A percentile compares a stretch with the other conserved stretches of the same genome.
These are phyloP conservation scores for Falco concolor DNA, from an alignment of 2,797 vertebrate genomes.

Conservation along the genomic window DNA sequence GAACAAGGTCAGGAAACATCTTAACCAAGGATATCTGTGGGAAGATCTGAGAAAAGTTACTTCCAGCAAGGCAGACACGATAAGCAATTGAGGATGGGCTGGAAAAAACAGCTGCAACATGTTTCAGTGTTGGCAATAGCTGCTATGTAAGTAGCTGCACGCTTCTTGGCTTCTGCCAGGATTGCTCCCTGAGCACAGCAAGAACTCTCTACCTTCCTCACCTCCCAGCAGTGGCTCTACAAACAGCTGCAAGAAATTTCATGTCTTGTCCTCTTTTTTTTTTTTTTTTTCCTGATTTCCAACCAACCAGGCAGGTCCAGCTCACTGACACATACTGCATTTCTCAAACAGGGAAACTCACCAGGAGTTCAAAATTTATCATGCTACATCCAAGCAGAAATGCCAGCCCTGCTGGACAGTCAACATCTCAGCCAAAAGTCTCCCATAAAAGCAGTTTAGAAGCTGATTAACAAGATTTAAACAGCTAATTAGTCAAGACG, in stretches of 20 bases:
- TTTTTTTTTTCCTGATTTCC: background rate
- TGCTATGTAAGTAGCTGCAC: background rate
- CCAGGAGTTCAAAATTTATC: background rate
- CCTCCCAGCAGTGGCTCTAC: background rate
- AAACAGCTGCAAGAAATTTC: background rate
- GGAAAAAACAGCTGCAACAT: background rate
- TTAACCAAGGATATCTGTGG: conserved; percentile 22
- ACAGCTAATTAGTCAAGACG: background rate
- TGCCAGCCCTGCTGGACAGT: background rate
- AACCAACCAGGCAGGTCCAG: background rate
- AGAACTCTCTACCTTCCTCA: background rate
- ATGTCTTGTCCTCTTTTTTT: background rate
- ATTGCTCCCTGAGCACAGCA: background rate
- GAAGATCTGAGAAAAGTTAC: conserved; percentile 47
- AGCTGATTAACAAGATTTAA: background rate
- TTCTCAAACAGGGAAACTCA: background rate
- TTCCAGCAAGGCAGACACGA: background rate
- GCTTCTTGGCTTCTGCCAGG: background rate
- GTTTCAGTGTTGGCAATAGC: background rate
- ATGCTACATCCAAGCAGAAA: background rate
- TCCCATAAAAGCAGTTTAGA: background rate
- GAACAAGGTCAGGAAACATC: conserved; percentile 23
- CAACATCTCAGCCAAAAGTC: background rate
- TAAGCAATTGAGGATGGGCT: conserved; percentile 12
- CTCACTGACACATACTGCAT: background rate